Base-by-base conservation (phyloP, 2,888 invertebrate species). In the Trichacis sp. region DNA sequence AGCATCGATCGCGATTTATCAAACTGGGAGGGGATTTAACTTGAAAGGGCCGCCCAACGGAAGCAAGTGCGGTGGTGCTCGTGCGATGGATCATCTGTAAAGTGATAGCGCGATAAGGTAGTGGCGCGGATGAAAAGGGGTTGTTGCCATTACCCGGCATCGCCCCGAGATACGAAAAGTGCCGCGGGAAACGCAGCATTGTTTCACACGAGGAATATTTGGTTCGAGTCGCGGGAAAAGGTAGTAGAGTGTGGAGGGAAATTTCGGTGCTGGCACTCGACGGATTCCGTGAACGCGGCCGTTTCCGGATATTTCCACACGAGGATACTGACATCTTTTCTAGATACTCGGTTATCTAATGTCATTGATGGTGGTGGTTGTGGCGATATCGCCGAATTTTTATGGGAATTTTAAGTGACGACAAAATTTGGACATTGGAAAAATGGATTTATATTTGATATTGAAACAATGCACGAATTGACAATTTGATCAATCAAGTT, bases 51-150 rank as follows among this genome's bases (percentile, higher is more conserved):
- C 19, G 14, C 40, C 20, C n/a, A n/a, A n/a, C n/a, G n/a, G n/a
- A n/a, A n/a, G n/a, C n/a, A n/a, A n/a, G n/a, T n/a, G n/a, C 51
- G 36, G 51, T 51, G 51, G 51, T 51, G 51, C 20, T 38, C 38
- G 51, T 51, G 51, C 51, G 38, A n/a, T 8, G 14, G 19, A 38
- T 38, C 19, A 42, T n/a, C 19, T 18, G 33, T 51, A 45, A 33
- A 18, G 18, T 43, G 43, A n/a, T 43, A 19, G 9, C 19, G 18
- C 33, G 33, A n/a, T 33, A n/a, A 9, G 9, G 19, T 18, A 43
- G 43, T 43, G 43, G 18, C 14, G 43, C 9, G 42, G 42, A 42
- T 42, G 14, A 42, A 42, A n/a, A n/a, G 50, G 61, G 51, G 62
- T 47, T 51, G n/a, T n/a, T 24, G 62, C 20, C n/a, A 29, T 40